A percentile compares a stretch with the other conserved stretches of the same genome.
phyloP scores from a whole-genome alignment of 1,140 invertebrate genomes.

The Procambarus virginalis region DNA sequence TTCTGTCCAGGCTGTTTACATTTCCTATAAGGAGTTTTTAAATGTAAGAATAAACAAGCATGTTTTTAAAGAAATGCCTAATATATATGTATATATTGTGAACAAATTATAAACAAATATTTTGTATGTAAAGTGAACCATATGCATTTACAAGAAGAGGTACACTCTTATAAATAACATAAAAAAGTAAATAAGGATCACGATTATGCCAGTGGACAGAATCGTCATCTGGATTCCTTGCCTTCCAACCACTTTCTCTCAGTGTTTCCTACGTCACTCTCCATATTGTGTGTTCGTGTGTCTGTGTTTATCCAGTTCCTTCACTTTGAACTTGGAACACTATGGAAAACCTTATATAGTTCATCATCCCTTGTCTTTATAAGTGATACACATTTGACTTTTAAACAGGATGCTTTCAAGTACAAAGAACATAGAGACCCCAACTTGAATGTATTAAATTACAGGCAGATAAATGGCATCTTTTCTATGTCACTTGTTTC shows the following conservation, averaged over 20 bases:
- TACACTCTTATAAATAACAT: not conserved
- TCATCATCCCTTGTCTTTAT: constrained; percentile 58
- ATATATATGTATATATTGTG: constrained; percentile 50
- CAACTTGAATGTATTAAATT: constrained; percentile 60
- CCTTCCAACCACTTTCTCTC: constrained; percentile 58
- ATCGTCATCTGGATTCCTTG: constrained; percentile 45
- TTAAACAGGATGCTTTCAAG: constrained; percentile 65
- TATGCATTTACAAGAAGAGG: constrained; percentile 9
- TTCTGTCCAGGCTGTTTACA: constrained; percentile 50
- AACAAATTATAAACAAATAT: constrained; percentile 37
- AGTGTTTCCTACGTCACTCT: constrained; percentile 66
- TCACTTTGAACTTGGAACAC: constrained; percentile 61
- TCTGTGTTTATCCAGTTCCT: constrained; percentile 66
- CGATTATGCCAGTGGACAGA: constrained; percentile 40
- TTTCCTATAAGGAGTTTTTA: not conserved
- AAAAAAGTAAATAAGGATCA: constrained; percentile 27
- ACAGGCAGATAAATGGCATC: constrained; percentile 50
- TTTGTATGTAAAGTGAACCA: constrained; percentile 24
- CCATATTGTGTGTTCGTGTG: constrained; percentile 68
- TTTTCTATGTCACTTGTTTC: constrained; percentile 68
- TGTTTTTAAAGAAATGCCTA: constrained; percentile 22
- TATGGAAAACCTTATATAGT: constrained; percentile 61
- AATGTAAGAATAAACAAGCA: constrained; percentile 12
- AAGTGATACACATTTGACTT: constrained; percentile 62
- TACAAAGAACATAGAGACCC: constrained; percentile 62